Base-by-base conservation (phyloP, 2,888 invertebrate species). In the Caenorhabditis sinica region DNA sequence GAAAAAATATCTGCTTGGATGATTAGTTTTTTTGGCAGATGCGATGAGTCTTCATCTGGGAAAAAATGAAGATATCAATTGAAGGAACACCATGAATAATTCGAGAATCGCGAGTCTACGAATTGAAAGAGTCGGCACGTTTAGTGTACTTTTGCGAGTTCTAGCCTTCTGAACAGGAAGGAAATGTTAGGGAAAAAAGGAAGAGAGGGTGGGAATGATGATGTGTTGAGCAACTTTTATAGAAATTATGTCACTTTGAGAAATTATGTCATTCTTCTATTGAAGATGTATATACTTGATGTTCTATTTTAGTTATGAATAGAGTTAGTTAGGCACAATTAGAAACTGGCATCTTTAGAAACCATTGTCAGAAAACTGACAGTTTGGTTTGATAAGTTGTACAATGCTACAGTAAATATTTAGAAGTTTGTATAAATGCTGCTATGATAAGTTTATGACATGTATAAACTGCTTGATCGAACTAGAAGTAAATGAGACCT, bases 21-120 rank as follows among this genome's bases (percentile, higher is more conserved):
- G 71, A 72, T 72, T 60, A 60, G 43, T 33, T 56, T 43, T 68
- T 58, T 25, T 40, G 43, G 33, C 23, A 23, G 36, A 53, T 51
- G 43, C 56, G 66, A 17, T 15, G 65, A 23, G 49, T 49, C 30
- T 66, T n/a, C 49, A 33, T 49, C n/a, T 58, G 40, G 2, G 17
- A 56, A 28, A 28, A 23, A 45, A 33, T 5, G 49, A 33, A 51
- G 75, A 25, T 63, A 6, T 71, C 36, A 43, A 51, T 79, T 72
- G 30, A 28, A 28, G 30, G 71, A 63, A 63, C 53, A 71, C 56
- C 17, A 68, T 77, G 36, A 68, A 77, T 77, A 77, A 77, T 69
- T 77, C 53, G 63, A 63, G 71, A n/a, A 43, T 28, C 63, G 49
- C 13, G 63, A 53, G 45, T 51, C 40, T n/a, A 20, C 28, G 60